Conservation (phyloP, 1,140 invertebrate genomes). For the Pseudomyrmex cubaensis region DNA sequence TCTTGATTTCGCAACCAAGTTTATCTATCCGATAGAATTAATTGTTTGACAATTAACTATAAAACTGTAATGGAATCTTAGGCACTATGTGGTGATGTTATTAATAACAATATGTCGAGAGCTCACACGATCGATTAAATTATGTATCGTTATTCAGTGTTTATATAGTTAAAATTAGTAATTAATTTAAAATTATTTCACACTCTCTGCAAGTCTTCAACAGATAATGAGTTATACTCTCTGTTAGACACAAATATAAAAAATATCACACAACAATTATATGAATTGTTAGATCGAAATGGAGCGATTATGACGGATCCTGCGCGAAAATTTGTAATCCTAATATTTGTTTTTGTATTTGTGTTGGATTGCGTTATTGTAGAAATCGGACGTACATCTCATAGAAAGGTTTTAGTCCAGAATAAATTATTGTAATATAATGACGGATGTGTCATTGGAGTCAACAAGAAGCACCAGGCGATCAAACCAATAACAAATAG, state of each 20-base stretch:
- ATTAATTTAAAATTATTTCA: neutral
- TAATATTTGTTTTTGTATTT: constrained; percentile 28
- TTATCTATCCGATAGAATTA: constrained; percentile 41
- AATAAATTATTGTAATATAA: constrained; percentile 91
- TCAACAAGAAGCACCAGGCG: constrained; percentile 91
- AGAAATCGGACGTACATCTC: constrained; percentile 61
- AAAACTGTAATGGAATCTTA: constrained; percentile 64
- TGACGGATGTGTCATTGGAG: constrained; percentile 91
- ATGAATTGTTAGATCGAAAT: constrained; percentile 25
- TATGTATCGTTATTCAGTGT: constrained; percentile 26
- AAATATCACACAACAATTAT: constrained; percentile 37
- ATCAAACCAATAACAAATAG: constrained; percentile 92
- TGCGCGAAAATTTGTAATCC: constrained; percentile 27
- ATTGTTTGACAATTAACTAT: constrained; percentile 38
- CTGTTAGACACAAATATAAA: constrained; percentile 27
- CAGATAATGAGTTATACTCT: constrained; percentile 3
- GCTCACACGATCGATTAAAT: constrained; percentile 34
- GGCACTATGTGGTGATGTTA: constrained; percentile 74
- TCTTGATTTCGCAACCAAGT: constrained; percentile 46
- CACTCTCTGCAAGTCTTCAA: neutral
- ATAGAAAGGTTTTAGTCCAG: constrained; percentile 82
- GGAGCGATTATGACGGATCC: neutral
- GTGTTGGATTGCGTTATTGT: neutral
- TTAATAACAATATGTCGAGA: constrained; percentile 50
- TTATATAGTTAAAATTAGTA: constrained; percentile 20